These are phyloP conservation scores for Saturnia pavonia DNA, from an alignment of 2,888 invertebrate species.

Conservation along the genomic window DNA sequence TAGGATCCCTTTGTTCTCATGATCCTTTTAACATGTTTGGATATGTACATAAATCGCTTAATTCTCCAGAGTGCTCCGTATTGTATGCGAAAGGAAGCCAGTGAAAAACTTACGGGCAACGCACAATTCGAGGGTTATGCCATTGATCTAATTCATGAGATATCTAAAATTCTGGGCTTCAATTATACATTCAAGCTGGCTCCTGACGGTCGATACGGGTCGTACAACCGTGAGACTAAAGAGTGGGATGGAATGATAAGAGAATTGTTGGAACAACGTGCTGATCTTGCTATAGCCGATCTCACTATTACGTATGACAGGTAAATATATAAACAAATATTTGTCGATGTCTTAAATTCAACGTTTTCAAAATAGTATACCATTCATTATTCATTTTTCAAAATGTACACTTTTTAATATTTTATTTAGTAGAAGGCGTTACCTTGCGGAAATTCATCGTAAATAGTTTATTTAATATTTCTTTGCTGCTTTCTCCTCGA, in stretches of 20 bases:
- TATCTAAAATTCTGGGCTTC: constrained; percentile 92
- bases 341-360: neutral
- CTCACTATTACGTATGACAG: constrained; percentile 98
- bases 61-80: constrained; percentile 94
- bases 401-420: too few species aligned
- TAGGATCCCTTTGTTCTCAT: constrained; percentile 32
- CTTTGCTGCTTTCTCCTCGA: too few species aligned
- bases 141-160: constrained; percentile 96
- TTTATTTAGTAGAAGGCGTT: too few species aligned
- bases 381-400: neutral
- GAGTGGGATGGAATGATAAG: constrained; percentile 97
- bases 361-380: neutral
- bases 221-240: constrained; percentile 89
- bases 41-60: constrained; percentile 38
- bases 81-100: constrained; percentile 95
- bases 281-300: constrained; percentile 98
- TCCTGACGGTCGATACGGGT: constrained; percentile 93
- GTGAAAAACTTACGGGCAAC: constrained; percentile 92
- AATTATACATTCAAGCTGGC: constrained; percentile 93
- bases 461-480: too few species aligned
- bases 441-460: too few species aligned
- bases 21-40: constrained; percentile 34
- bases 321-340: constrained; percentile 69
- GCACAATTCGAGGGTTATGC: constrained; percentile 97
- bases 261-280: constrained; percentile 93